Percentiles rank a stretch among this genome's conserved stretches.
These are phyloP conservation scores for Sitobion miscanthi DNA, from an alignment of 1,140 invertebrate genomes.

Conservation along the genomic window DNA sequence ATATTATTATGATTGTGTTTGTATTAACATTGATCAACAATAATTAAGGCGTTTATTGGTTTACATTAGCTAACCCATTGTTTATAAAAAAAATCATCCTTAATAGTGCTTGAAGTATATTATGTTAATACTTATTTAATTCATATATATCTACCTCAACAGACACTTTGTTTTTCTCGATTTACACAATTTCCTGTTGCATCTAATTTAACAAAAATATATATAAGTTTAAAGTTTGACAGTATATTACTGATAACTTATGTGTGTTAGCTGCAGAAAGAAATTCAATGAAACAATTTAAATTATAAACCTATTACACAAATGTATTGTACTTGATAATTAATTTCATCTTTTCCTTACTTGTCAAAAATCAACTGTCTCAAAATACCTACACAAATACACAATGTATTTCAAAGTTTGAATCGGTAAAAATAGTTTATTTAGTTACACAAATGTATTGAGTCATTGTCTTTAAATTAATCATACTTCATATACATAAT, in stretches of 20 bases:
- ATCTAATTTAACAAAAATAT: background rate
- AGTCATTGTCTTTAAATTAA: background rate
- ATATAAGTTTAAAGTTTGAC: background rate
- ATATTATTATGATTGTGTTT: background rate
- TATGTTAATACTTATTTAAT: background rate
- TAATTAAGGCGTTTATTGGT: background rate
- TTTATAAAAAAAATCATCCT: background rate
- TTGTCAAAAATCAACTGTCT: background rate
- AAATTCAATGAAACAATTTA: background rate
- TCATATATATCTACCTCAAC: background rate
- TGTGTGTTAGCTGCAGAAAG: background rate
- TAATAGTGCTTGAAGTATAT: background rate
- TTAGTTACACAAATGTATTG: background rate
- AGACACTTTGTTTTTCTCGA: background rate
- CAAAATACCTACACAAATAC: background rate
- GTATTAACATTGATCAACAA: background rate
- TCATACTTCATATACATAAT: background rate
- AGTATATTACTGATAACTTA: background rate
- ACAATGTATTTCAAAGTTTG: background rate
- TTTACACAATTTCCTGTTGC: background rate
- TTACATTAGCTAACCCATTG: background rate
- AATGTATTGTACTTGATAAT: background rate
- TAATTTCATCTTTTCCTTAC: background rate
- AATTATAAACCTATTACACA: background rate
- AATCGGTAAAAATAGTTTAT: background rate